phyloP scores from a whole-genome alignment of 2,888 invertebrate genomes.

The Papilio gigon region DNA sequence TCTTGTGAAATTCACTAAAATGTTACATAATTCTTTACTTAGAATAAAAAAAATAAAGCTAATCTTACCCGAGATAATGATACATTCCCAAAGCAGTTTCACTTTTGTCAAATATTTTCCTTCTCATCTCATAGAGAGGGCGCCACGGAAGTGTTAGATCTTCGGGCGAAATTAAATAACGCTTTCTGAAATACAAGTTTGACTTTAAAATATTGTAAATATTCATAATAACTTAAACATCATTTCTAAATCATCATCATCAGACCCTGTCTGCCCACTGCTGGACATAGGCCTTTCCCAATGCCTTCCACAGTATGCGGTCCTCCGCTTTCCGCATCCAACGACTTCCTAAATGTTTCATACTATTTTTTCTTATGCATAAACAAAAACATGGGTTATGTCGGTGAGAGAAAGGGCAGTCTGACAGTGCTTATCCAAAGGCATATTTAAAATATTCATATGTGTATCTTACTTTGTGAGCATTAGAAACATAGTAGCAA shows the following conservation, averaged over 20 bases:
- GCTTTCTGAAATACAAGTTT: conserved; percentile 83
- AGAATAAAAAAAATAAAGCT: neutral
- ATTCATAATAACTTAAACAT: too few relatives aligned
- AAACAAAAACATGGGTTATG: too few relatives aligned
- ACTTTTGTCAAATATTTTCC: conserved; percentile 82
- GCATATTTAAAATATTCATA: neutral
- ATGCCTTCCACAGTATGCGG: too few relatives aligned
- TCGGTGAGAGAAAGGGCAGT: too few relatives aligned
- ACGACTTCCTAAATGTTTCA: too few relatives aligned
- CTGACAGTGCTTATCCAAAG: too few relatives aligned
- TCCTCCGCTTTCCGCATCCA: too few relatives aligned
- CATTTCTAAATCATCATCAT: too few relatives aligned
- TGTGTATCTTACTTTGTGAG: conserved; percentile 87
- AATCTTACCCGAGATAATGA: conserved; percentile 78
- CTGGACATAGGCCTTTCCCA: too few relatives aligned
- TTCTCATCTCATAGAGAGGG: conserved; percentile 88
- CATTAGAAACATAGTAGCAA: conserved; percentile 85
- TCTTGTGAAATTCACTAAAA: neutral
- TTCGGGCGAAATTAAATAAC: conserved; percentile 87
- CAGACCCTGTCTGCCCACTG: too few relatives aligned
- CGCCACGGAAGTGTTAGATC: conserved; percentile 93
- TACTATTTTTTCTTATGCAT: too few relatives aligned
- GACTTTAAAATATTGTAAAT: too few relatives aligned
- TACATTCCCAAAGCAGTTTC: conserved; percentile 83
- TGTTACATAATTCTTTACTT: neutral